Conservation (phyloP, 2,113 vertebrate genomes). For the Marmota flaviventris region DNA sequence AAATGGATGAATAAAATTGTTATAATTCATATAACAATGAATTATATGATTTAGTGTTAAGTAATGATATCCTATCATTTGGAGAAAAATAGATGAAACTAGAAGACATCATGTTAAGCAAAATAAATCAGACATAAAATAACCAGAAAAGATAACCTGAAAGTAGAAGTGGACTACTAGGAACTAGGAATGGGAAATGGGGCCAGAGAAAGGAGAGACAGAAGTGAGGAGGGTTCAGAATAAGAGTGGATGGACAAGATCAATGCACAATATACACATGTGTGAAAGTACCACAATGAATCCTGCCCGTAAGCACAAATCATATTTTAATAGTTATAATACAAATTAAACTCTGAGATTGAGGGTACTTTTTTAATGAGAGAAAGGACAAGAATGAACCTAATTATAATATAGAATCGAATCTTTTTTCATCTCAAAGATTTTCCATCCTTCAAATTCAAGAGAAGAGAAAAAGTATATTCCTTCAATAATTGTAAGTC, state of each 20-base stretch:
- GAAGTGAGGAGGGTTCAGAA: too few relatives aligned
- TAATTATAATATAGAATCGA: neutral
- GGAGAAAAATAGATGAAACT: neutral
- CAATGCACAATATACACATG: neutral
- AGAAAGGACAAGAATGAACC: neutral
- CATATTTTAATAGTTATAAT: neutral
- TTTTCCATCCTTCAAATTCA: neutral
- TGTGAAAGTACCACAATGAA: neutral
- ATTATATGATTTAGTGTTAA: neutral
- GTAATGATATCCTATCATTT: neutral
- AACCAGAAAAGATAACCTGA: neutral
- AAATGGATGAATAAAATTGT: neutral
- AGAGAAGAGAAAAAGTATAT: neutral
- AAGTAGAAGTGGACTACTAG: too few relatives aligned
- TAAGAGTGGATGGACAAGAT: too few relatives aligned
- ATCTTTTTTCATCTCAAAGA: neutral
- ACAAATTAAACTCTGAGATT: conserved; percentile 17
- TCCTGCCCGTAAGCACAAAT: neutral
- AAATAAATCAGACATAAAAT: neutral
- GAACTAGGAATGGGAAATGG: too few relatives aligned
- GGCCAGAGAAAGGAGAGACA: too few relatives aligned
- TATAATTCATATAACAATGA: neutral
- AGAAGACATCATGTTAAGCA: neutral
- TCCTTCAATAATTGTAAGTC: neutral
- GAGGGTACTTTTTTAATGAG: neutral